Conservation (phyloP, 2,888 invertebrate genomes). For the Orchestes rusci region DNA sequence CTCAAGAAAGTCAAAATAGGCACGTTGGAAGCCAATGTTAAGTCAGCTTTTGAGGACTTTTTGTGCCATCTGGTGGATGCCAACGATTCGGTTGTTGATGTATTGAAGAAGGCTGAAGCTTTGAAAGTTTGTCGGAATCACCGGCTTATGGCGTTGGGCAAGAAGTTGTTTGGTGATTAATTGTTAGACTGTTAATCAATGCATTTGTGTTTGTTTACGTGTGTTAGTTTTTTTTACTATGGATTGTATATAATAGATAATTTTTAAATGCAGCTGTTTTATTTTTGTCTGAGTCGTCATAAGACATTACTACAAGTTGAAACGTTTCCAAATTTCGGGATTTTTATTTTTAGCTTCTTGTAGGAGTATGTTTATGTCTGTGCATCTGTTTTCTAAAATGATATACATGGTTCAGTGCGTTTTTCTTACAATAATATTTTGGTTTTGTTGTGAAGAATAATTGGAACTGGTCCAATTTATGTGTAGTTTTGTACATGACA, state of each 20-base stretch:
- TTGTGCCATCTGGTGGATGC: slow-evolving; percentile 77
- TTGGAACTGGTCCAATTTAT: too few relatives aligned
- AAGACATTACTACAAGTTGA: too few relatives aligned
- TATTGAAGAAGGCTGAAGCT: slow-evolving; percentile 76
- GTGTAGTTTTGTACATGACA: too few relatives aligned
- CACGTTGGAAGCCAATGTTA: slow-evolving; percentile 73
- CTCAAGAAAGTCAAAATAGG: slow-evolving; percentile 77
- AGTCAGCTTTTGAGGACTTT: slow-evolving; percentile 87
- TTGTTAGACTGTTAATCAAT: background rate
- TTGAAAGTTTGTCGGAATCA: slow-evolving; percentile 79
- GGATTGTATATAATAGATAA: too few relatives aligned
- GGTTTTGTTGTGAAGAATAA: too few relatives aligned
- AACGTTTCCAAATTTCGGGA: background rate
- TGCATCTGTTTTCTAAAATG: too few relatives aligned
- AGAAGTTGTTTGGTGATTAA: slow-evolving; percentile 81
- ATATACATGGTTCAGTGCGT: too few relatives aligned
- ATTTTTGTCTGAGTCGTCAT: too few relatives aligned
- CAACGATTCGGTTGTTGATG: slow-evolving; percentile 61
- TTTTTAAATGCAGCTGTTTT: too few relatives aligned
- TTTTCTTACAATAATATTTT: too few relatives aligned
- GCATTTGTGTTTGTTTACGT: slow-evolving; percentile 7
- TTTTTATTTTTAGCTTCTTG: too few relatives aligned
- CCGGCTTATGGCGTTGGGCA: slow-evolving; percentile 82
- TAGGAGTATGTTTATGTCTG: too few relatives aligned
- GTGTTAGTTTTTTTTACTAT: slow-evolving; percentile 2